Evolutionary conservation across 2,888 invertebrate genomes (phyloP).

Genomic region (Habrosyne pyritoides): DNA sequence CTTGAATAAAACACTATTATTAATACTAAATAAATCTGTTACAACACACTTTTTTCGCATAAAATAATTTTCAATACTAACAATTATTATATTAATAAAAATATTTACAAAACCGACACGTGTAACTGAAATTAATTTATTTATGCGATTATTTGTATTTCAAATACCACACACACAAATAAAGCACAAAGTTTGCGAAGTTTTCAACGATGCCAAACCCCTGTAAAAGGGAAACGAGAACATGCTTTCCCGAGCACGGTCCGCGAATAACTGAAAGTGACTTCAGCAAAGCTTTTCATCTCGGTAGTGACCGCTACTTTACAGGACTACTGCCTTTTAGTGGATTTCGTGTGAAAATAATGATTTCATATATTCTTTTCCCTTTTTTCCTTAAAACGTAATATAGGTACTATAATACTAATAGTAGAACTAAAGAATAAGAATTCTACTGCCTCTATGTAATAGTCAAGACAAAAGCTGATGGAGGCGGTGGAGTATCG

Average conservation of each 20-base stretch:
- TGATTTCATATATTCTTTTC: too few relatives aligned
- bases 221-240: conserved; percentile 29
- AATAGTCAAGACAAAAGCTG: too few relatives aligned
- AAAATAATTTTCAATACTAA: conserved; percentile 13
- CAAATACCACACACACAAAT: conserved; percentile 23
- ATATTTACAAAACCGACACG: background rate
- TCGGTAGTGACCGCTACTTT: conserved; percentile 28
- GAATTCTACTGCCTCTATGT: too few relatives aligned
- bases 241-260: conserved; percentile 52
- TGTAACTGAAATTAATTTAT: background rate
- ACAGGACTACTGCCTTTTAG: conserved; percentile 30
- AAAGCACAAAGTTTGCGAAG: conserved; percentile 45
- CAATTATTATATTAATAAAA: background rate
- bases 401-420: too few relatives aligned
- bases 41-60: too few relatives aligned
- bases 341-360: too few relatives aligned
- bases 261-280: conserved; percentile 63
- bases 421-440: too few relatives aligned
- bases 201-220: conserved; percentile 30
- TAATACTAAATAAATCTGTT: background rate
- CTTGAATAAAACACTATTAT: background rate
- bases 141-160: conserved; percentile 19
- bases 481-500: too few relatives aligned
- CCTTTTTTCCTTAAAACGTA: too few relatives aligned
- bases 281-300: conserved; percentile 38